phyloP scores from a whole-genome alignment of 2,797 vertebrate genomes.

The Hippopotamyrus pictus region DNA sequence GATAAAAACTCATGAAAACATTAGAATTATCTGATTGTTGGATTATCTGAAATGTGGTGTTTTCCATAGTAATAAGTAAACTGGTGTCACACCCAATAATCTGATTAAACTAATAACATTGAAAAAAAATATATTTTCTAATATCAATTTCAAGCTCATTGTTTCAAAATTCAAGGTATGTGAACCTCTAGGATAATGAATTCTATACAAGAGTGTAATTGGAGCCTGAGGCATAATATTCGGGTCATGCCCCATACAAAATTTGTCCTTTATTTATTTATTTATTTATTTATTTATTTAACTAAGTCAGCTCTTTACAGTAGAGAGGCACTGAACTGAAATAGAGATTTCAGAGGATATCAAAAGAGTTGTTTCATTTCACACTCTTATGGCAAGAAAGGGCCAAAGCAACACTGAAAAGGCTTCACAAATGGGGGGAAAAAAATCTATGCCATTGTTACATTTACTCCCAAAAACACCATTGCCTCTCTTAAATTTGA shows the following conservation, averaged over 20 bases:
- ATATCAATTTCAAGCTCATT: not conserved
- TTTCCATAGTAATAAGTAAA: not conserved
- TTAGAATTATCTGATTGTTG: not conserved
- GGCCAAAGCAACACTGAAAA: not conserved
- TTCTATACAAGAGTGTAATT: not conserved
- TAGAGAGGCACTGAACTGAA: not conserved
- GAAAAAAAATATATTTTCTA: not conserved
- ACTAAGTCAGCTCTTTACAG: not conserved
- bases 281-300: not conserved
- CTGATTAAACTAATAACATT: not conserved
- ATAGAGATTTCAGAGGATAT: not conserved
- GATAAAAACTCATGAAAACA: not conserved
- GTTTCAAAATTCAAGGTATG: not conserved
- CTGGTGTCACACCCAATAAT: not conserved
- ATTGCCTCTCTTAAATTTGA: not conserved
- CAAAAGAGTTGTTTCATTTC: not conserved
- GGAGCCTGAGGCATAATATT: not conserved
- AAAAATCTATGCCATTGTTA: not conserved
- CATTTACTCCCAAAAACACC: not conserved
- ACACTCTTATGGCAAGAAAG: not conserved
- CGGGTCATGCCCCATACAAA: not conserved
- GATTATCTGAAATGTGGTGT: not conserved
- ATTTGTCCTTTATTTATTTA: not conserved
- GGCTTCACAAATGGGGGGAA: not conserved
- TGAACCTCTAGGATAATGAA: slow-evolving; percentile 1